Conservation (phyloP, 2,113 vertebrate species). For the Prionailurus viverrinus region DNA sequence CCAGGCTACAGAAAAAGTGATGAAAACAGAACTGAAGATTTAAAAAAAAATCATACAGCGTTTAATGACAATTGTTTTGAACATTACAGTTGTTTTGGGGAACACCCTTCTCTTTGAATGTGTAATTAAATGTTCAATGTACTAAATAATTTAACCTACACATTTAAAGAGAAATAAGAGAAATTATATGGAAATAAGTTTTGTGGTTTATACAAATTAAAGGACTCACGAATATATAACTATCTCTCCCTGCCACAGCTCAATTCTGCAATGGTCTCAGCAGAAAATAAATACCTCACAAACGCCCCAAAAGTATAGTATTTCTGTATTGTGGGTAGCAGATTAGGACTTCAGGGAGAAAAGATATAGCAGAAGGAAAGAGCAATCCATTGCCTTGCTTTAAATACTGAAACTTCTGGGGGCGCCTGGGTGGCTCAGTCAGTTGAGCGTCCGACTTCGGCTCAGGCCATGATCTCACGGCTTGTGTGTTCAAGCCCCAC, state of each 20-base stretch:
- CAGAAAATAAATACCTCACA: constrained; percentile 85
- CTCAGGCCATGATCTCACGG: too few species aligned
- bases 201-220: constrained; percentile 79
- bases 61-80: constrained; percentile 83
- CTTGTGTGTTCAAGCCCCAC: too few species aligned
- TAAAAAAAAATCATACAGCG: constrained; percentile 73
- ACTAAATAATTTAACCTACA: constrained; percentile 79
- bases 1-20: not conserved
- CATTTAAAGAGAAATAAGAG: constrained; percentile 79
- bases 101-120: constrained; percentile 80
- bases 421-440: too few species aligned
- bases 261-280: constrained; percentile 79
- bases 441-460: too few species aligned
- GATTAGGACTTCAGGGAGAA: not conserved
- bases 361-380: not conserved
- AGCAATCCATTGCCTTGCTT: not conserved
- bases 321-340: not conserved
- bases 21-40: not conserved
- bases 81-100: constrained; percentile 71
- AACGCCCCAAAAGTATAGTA: not conserved
- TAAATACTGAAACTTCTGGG: not conserved
- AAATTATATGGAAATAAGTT: constrained; percentile 81
- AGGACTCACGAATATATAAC: constrained; percentile 67
- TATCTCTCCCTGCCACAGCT: constrained; percentile 67
- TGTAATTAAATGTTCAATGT: constrained; percentile 69